phyloP scores from a whole-genome alignment of 1,140 invertebrate species.

The Cardiocondyla obscurior region DNA sequence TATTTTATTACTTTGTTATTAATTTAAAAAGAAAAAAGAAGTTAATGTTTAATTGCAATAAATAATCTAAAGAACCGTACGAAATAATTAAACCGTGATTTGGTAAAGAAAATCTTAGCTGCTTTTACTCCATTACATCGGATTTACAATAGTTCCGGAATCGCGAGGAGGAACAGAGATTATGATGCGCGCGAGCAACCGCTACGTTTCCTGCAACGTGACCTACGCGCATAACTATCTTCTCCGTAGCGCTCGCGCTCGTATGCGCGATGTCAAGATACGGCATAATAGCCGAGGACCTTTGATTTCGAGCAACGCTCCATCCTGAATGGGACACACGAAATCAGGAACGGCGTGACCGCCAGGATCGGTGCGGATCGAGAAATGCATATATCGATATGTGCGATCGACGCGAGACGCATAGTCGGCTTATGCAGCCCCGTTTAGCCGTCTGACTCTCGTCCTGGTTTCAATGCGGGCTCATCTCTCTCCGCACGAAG shows the following conservation, averaged over 20 bases:
- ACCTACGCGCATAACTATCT: constrained; percentile 26
- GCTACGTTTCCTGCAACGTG: constrained; percentile 30
- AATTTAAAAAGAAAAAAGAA: not conserved
- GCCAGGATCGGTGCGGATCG: constrained; percentile 23
- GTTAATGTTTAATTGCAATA: not conserved
- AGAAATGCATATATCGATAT: constrained; percentile 61
- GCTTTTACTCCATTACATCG: not conserved
- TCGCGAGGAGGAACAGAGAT: not conserved
- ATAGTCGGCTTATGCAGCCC: constrained; percentile 36
- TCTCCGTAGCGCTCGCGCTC: constrained; percentile 20
- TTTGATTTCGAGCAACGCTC: constrained; percentile 49
- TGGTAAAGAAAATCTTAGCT: not conserved
- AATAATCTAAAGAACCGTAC: not conserved
- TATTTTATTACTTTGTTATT: not conserved
- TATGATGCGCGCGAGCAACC: not conserved
- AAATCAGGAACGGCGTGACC: constrained; percentile 38
- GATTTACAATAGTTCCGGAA: not conserved
- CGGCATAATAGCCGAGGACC: constrained; percentile 50
- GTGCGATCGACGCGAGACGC: constrained; percentile 70
- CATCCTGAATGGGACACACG: constrained; percentile 43
- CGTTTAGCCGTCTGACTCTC: constrained; percentile 58
- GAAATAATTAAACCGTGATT: not conserved
- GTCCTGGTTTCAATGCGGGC: constrained; percentile 73
- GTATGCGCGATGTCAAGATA: constrained; percentile 57
- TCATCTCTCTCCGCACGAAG: constrained; percentile 73